phyloP scores from a whole-genome alignment of 2,888 invertebrate species.

The Notodonta ziczac region DNA sequence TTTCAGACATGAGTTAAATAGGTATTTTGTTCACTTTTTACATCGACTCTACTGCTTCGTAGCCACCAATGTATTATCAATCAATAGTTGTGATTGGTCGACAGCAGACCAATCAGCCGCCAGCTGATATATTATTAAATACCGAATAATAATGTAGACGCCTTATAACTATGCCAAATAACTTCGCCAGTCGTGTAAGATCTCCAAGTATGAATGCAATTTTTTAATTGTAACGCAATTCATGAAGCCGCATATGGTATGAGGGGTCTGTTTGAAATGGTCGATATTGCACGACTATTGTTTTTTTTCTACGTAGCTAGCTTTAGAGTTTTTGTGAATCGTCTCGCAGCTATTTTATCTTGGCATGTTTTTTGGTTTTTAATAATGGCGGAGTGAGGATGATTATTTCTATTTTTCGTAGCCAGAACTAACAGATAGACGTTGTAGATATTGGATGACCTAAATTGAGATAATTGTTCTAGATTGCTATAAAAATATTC shows the following conservation, averaged over 20 bases:
- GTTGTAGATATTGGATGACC: background rate
- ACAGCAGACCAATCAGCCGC: conserved; percentile 59
- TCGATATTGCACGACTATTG: conserved; percentile 18
- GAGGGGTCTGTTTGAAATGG: conserved; percentile 39
- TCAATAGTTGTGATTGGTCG: conserved; percentile 65
- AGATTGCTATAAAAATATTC: too few species aligned
- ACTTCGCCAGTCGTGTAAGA: conserved; percentile 43
- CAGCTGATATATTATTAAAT: conserved; percentile 56
- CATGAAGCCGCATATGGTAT: conserved; percentile 18
- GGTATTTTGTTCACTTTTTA: conserved; percentile 32
- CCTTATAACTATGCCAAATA: conserved; percentile 44
- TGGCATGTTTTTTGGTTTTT: conserved; percentile 12
- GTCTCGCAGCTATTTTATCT: conserved; percentile 23
- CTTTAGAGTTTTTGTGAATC: conserved; percentile 37
- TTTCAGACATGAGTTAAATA: conserved; percentile 28
- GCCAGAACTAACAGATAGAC: background rate
- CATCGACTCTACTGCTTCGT: conserved; percentile 55
- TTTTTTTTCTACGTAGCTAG: conserved; percentile 35
- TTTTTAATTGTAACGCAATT: conserved; percentile 30
- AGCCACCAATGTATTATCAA: conserved; percentile 58
- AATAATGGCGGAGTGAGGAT: conserved; percentile 20
- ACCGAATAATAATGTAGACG: conserved; percentile 54
- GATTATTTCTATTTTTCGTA: conserved; percentile 17
- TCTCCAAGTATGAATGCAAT: conserved; percentile 32
- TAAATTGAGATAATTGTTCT: too few species aligned